Base-by-base conservation (phyloP, 2,113 vertebrate species). In the Pseudolaguvia tuberculata region DNA sequence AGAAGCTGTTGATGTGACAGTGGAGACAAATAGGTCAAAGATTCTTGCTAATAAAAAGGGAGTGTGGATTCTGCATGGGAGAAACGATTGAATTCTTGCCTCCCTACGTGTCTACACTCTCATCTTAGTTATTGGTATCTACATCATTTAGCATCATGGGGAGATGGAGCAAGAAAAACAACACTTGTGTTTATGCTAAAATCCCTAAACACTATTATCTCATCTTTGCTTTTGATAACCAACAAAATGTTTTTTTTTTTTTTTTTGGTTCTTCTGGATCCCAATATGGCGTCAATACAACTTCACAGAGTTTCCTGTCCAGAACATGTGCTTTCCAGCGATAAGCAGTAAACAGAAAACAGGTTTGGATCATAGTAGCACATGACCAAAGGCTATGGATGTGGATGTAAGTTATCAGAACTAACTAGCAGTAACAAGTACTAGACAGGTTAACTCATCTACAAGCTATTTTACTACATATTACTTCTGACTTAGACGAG, bases 131-230 rank as follows among this genome's bases (percentile, higher is more conserved):
- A 72, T 59, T 59, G 42, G 17, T 29, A n/a, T 58, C 45, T 58
- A 53, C 70, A 68, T 78, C 63, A 67, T 51, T 59, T 71, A 58
- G 18, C 71, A 48, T 47, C 51, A 62, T 45, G 72, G 76, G n/a
- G 76, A 71, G 72, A 39, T 56, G 50, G 25, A 59, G 50, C 45
- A 67, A 18, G 59, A 56, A 31, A 18, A 21, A 66, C 29, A 48
- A 21, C 47, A 27, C 21, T 53, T 61, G 35, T 23, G 72, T 75
- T 61, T 67, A 69, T 11, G 27, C 45, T 56, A 45, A 66, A 66
- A 11, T 63, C 71, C 25, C 65, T 42, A 70, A 53, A 56, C n/a
- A 47, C 45, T 61, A 29, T 75, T 78, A 75, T 75, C 77, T 71
- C 50, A 81, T 62, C 76, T 8, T 23, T 21, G 57, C 21, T 27